These are phyloP conservation scores for Bombyx huttoni DNA, from an alignment of 2,888 invertebrate genomes.

Conservation along the genomic window DNA sequence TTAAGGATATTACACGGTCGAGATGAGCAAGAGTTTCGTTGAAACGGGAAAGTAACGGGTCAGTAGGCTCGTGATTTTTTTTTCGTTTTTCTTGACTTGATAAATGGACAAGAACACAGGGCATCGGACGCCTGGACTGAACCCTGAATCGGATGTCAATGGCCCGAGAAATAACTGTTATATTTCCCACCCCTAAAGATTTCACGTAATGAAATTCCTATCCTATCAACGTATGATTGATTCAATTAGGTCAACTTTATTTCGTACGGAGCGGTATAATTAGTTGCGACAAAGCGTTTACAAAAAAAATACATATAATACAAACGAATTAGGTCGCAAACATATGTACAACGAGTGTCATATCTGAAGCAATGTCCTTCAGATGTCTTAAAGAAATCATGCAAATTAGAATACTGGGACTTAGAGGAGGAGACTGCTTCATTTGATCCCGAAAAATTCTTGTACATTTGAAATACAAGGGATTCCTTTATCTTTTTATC, in stretches of 20 bases:
- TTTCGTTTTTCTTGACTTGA: constrained; percentile 47
- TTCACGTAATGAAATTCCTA: constrained; percentile 1
- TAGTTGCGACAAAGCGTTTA: too few relatives aligned
- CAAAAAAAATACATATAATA: too few relatives aligned
- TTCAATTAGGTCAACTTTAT: neutral
- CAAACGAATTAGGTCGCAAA: too few relatives aligned
- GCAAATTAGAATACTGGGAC: too few relatives aligned
- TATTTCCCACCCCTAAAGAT: constrained; percentile 34
- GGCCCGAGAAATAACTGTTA: constrained; percentile 52
- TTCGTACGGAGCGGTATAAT: too few relatives aligned
- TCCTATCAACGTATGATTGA: neutral
- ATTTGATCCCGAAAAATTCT: too few relatives aligned
- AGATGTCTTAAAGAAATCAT: too few relatives aligned
- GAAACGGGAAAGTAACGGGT: constrained; percentile 61
- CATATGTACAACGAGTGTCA: too few relatives aligned
- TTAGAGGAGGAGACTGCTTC: too few relatives aligned
- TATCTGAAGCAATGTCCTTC: too few relatives aligned
- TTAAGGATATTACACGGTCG: constrained; percentile 42
- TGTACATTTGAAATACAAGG: neutral
- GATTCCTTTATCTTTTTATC: neutral
- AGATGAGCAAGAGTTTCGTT: constrained; percentile 49
- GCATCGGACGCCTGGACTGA: constrained; percentile 25
- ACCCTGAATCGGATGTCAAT: constrained; percentile 43
- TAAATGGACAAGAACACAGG: constrained; percentile 44
- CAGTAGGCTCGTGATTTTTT: constrained; percentile 51